Base-by-base conservation (phyloP, 2,113 vertebrate species). In the Aegithalos caudatus region DNA sequence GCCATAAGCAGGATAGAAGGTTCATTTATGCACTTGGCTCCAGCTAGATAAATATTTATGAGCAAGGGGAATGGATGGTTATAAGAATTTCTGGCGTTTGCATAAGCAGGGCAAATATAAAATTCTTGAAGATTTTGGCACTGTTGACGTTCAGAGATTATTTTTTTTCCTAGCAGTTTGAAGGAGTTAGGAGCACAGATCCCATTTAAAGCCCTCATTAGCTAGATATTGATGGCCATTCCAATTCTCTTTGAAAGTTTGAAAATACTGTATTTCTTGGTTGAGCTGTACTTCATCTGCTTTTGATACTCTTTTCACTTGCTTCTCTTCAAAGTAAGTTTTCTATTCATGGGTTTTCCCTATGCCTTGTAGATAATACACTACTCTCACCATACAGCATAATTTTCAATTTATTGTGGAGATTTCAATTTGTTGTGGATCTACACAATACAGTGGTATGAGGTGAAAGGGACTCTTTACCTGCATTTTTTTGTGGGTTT, bases 11-110 rank as follows among this genome's bases (percentile, higher is more conserved):
- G 86, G 94, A 90, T 88, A 80, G 92, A 97, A 92, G 89, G 90
- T 91, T 96, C 92, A 61, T 88, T 95, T 96, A 92, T 93, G 93
- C 92, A 81, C 67, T 93, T 92, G 95, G 94, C 87, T 97, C 65
- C 93, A 86, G 35, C 94, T 65, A 81, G 91, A 94, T 97, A 94
- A 97, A 97, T 97, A 97, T 97, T 97, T 97, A 97, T 97, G 89
- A 97, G 96, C 58, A 45, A 76, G 71, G 90, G 95, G 79, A 94
- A 90, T 51, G 79, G 82, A 61, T 91, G 84, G 40, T 82, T 94
- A 37, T 90, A 92, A 91, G 72, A 83, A 81, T 92, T 88, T 81
- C 77, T 86, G 87, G 22, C 50, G 3, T 80, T 92, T 88, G 62
- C 67, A 84, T 73, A 84, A 84, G 82, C 84, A 86, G 85, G 72